phyloP scores from a whole-genome alignment of 2,888 invertebrate species.

The Lycia hirtaria region DNA sequence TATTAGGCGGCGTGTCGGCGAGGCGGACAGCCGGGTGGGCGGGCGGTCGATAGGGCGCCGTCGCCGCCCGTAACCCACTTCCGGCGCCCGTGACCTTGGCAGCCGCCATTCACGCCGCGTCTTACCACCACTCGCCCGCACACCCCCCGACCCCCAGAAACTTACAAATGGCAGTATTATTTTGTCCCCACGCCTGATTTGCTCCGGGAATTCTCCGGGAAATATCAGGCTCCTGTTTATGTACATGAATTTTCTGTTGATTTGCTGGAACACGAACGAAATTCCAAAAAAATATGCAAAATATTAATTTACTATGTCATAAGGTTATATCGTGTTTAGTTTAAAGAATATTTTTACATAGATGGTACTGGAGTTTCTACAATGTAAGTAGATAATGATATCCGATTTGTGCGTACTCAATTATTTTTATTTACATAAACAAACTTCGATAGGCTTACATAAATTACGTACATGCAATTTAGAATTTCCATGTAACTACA shows the following conservation, averaged over 20 bases:
- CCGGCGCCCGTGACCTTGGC: slow-evolving; percentile 84
- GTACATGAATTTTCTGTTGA: slow-evolving; percentile 2
- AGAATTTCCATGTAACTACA: slow-evolving; percentile 23
- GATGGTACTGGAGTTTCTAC: not conserved
- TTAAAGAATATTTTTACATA: not conserved
- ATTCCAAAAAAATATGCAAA: not conserved
- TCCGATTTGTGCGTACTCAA: slow-evolving; percentile 10
- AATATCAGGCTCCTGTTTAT: slow-evolving; percentile 50
- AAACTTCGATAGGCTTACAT: slow-evolving; percentile 12
- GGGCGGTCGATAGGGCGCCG: slow-evolving; percentile 80
- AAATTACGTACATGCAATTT: slow-evolving; percentile 22
- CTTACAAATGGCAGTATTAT: slow-evolving; percentile 66
- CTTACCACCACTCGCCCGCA: slow-evolving; percentile 59
- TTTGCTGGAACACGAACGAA: not conserved
- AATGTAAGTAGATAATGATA: not conserved
- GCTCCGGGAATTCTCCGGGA: slow-evolving; percentile 43
- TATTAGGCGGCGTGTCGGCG: slow-evolving; percentile 36
- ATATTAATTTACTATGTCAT: not conserved
- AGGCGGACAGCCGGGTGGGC: slow-evolving; percentile 35
- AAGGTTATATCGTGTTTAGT: not conserved
- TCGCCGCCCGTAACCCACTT: slow-evolving; percentile 84
- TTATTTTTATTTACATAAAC: slow-evolving; percentile 1
- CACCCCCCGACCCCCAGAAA: slow-evolving; percentile 41
- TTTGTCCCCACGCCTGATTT: slow-evolving; percentile 61
- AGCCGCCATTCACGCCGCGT: slow-evolving; percentile 80